Percentiles rank a stretch among this genome's conserved stretches.
Evolutionary conservation across 2,797 vertebrate genomes (phyloP).

Genomic region (Tachyglossus aculeatus): DNA sequence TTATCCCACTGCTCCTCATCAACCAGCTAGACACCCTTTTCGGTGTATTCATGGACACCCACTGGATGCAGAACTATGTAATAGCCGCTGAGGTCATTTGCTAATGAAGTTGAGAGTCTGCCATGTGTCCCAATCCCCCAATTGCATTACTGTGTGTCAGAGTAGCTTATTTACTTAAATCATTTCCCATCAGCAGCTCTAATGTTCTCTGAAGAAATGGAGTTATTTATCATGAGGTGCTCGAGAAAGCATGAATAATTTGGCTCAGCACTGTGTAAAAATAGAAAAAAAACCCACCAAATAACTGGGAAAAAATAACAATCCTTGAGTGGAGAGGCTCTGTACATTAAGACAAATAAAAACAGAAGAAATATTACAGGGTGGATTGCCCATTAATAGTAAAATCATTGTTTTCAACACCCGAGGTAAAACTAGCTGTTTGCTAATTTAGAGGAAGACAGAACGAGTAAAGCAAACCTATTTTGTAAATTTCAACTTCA

Average conservation of each 20-base stretch:
- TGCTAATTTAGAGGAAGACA: neutral
- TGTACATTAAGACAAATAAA: slow-evolving; percentile 7
- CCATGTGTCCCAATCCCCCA: too few species aligned
- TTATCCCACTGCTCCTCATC: too few species aligned
- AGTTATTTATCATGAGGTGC: neutral
- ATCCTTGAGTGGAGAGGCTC: neutral
- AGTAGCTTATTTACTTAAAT: slow-evolving; percentile 1
- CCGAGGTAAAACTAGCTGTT: neutral
- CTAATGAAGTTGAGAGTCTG: too few species aligned
- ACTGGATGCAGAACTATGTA: too few species aligned
- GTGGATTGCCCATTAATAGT: neutral
- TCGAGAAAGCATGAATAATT: slow-evolving; percentile 3
- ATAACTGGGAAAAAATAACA: neutral
- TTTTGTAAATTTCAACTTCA: neutral
- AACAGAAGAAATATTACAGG: neutral
- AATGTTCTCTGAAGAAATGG: slow-evolving; percentile 1
- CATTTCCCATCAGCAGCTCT: slow-evolving; percentile 4
- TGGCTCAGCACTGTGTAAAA: neutral
- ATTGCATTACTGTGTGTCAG: too few species aligned
- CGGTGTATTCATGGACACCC: too few species aligned
- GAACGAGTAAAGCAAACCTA: neutral
- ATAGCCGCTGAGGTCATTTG: too few species aligned
- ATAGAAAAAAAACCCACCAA: neutral
- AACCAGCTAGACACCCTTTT: too few species aligned
- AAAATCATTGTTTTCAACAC: slow-evolving; percentile 1